Percentiles rank a stretch among this genome's conserved stretches.
phyloP scores from a whole-genome alignment of 2,113 vertebrate species.

The Pan troglodytes region NHGRI_mPanTro3-v2.1_pri NC_072421.2:113877501-113878000 shows the following conservation, averaged over 20 bases:
- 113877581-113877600: no score
- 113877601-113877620: no score
- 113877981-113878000: background rate
- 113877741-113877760: background rate
- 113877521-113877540: no score
- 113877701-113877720: conserved; percentile 27
- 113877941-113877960: background rate
- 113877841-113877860: background rate
- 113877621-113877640: background rate
- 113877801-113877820: background rate
- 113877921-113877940: background rate
- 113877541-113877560: no score
- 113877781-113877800: background rate
- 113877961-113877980: conserved; percentile 37
- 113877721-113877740: background rate
- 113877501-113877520: no score
- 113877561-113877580: no score
- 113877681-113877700: background rate
- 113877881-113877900: background rate
- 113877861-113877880: background rate
- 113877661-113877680: background rate
- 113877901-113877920: background rate
- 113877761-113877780: background rate
- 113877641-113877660: background rate
- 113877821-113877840: background rate